These are phyloP conservation scores for Donacobius atricapilla DNA, from an alignment of 2,113 vertebrate genomes.

Conservation along the genomic window DNA sequence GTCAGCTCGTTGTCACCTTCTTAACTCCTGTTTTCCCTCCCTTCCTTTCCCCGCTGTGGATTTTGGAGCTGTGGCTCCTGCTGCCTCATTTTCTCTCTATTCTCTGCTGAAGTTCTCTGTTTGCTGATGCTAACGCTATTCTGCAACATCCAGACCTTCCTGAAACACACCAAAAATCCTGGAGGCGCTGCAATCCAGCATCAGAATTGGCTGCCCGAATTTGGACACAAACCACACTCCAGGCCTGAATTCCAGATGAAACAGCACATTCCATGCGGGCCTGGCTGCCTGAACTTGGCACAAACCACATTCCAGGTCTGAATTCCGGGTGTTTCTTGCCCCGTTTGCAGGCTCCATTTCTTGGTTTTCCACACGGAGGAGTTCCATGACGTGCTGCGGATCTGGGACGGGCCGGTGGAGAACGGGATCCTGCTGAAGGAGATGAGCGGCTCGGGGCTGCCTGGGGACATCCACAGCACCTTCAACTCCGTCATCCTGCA, in stretches of 20 bases:
- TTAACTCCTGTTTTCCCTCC: neutral
- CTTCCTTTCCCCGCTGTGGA: neutral
- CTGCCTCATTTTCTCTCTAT: neutral
- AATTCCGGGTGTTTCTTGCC: neutral
- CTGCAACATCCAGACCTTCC: neutral
- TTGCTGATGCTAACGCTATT: neutral
- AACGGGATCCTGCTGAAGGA: conserved; percentile 91
- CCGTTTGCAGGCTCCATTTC: conserved; percentile 90
- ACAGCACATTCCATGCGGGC: neutral
- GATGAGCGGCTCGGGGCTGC: conserved; percentile 84
- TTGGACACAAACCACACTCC: no score
- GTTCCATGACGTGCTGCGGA: conserved; percentile 90
- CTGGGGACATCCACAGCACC: conserved; percentile 89
- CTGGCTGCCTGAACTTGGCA: neutral
- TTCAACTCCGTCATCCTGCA: conserved; percentile 91
- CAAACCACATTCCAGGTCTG: neutral
- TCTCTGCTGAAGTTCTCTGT: neutral
- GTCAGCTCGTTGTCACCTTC: neutral
- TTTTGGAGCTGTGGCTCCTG: neutral
- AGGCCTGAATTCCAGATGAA: neutral
- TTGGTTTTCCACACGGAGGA: conserved; percentile 97
- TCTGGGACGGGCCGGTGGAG: conserved; percentile 95
- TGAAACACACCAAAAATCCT: neutral
- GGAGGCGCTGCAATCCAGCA: neutral
- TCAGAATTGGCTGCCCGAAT: rapidly evolving